Evolutionary conservation across 1,140 invertebrate genomes (phyloP).

Genomic region (Pseudomyrmex flavicornis): DNA sequence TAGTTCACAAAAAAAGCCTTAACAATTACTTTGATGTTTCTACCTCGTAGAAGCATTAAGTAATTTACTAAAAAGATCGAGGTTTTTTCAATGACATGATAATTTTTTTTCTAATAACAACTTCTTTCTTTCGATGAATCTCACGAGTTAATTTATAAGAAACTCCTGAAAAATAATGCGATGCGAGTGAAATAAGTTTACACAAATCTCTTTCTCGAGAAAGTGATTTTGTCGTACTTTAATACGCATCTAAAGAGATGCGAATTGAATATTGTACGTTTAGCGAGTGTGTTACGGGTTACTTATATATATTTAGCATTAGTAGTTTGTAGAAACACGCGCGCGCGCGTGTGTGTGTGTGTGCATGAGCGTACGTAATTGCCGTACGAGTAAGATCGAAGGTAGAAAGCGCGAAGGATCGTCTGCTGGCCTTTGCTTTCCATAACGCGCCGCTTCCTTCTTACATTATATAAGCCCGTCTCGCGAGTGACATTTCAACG

Average conservation of each 20-base stretch:
- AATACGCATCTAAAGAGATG: conserved; percentile 8
- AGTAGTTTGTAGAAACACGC: neutral
- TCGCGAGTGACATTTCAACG: conserved; percentile 80
- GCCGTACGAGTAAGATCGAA: conserved; percentile 80
- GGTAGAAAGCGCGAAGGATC: conserved; percentile 83
- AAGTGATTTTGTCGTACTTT: conserved; percentile 25
- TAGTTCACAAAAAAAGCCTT: too few species aligned
- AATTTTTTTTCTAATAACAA: too few species aligned
- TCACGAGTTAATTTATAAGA: too few species aligned
- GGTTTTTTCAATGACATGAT: too few species aligned
- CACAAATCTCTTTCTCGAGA: neutral
- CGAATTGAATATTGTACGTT: neutral
- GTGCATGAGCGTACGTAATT: conserved; percentile 75
- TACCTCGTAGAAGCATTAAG: too few species aligned
- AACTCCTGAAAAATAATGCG: neutral
- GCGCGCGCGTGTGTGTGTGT: neutral
- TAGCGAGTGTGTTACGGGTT: too few species aligned
- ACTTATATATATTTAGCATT: neutral
- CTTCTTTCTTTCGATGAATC: too few species aligned
- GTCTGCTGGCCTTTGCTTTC: conserved; percentile 84
- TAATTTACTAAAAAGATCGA: too few species aligned
- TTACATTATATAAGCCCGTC: conserved; percentile 78
- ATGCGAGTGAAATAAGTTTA: neutral
- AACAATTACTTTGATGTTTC: too few species aligned
- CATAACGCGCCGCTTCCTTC: conserved; percentile 78